Base-by-base conservation (phyloP, 2,797 vertebrate species). In the Gymnoscopelus braueri region DNA sequence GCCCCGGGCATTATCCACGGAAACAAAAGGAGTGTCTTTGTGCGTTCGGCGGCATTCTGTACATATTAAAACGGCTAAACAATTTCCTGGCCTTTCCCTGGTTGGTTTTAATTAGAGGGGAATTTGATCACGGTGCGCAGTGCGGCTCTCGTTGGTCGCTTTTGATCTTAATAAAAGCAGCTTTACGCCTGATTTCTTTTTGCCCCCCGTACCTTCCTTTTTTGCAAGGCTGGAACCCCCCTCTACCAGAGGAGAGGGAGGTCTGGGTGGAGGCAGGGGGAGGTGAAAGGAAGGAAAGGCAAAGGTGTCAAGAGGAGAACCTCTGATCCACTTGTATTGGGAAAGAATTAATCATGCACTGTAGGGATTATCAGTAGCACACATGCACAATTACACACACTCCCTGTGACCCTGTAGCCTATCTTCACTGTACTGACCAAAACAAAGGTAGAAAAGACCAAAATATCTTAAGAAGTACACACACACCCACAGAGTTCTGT, bases 41-140 rank as follows among this genome's bases (percentile, higher is more conserved):
- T 92, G 88, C 83, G 78, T 87, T 84, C 84, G 49, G 81, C 64
- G 2, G 10, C 77, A 54, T 80, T 88, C 85, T 65, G 87, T 84
- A 88, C 92, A 93, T 94, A 92, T 92, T 92, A 94, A 35, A 94
- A 88, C 85, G 89, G 84, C 58, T 61, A 80, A 78, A 79, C 82
- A 71, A 86, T 83, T 89, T 89, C 81, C 26, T 71, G 79, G 32
- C 32, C 32, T 35, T 35, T 35, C 71, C 60, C 84, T 78, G 82
- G 89, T 93, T 93, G 81, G 73, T 91, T 94, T 94, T 93, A 93
- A 93, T 94, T 93, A 94, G 92, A 74, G 82, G 70, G 76, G 76
- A 83, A 91, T 93, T 91, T 93, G 92, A 93, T 94, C 92, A 86
- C 63, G 49, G 75, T n/a, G 56, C 35, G 71, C 35, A 35, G 32